These are phyloP conservation scores for Drosophila bifasciata DNA, from an alignment of 1,140 invertebrate genomes.

Conservation along the genomic window DNA sequence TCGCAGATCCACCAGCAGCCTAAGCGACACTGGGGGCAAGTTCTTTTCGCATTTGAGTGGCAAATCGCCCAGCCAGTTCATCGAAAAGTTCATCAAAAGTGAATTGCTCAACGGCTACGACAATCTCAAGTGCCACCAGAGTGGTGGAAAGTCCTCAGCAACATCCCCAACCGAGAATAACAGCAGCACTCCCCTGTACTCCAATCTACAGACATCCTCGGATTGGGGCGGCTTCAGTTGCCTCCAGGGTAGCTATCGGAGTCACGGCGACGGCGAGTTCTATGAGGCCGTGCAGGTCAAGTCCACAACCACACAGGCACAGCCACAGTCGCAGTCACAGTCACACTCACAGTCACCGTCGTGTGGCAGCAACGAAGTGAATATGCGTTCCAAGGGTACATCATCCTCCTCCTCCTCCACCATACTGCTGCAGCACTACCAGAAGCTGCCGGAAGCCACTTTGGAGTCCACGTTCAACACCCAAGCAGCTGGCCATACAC, in stretches of 20 bases:
- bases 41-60: conserved; percentile 63
- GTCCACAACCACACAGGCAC: not conserved
- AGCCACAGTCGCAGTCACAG: conserved; percentile 4
- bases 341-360: conserved; percentile 17
- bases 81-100: conserved; percentile 71
- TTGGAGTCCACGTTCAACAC: conserved; percentile 63
- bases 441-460: conserved; percentile 60
- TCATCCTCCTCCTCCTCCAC: conserved; percentile 21
- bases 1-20: conserved; percentile 63
- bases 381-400: conserved; percentile 47
- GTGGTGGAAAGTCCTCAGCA: conserved; percentile 30
- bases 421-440: conserved; percentile 57
- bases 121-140: conserved; percentile 57
- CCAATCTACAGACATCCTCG: conserved; percentile 32
- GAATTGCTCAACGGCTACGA: conserved; percentile 73
- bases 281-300: conserved; percentile 67
- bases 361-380: conserved; percentile 25
- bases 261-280: conserved; percentile 65
- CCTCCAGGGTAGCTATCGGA: conserved; percentile 74
- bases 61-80: conserved; percentile 71
- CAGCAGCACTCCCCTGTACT: conserved; percentile 30
- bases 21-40: conserved; percentile 55
- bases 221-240: conserved; percentile 62
- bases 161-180: conserved; percentile 14
- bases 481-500: conserved; percentile 54